phyloP scores from a whole-genome alignment of 2,113 vertebrate species.

The Nyctereutes procyonoides region DNA sequence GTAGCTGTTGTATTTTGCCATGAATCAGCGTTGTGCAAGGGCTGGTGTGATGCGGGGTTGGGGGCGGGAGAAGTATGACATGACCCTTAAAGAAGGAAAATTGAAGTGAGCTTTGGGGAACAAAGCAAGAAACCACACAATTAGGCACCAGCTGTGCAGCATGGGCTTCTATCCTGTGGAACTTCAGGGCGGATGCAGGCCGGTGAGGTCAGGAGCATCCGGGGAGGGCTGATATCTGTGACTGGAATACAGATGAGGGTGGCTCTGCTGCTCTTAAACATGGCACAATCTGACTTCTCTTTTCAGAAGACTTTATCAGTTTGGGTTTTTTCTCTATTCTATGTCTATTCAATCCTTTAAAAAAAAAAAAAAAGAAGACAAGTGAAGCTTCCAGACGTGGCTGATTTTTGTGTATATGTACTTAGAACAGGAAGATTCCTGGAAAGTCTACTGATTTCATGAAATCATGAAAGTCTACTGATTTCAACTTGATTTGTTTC shows the following conservation, averaged over 20 bases:
- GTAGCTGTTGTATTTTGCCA: neutral
- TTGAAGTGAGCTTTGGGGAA: neutral
- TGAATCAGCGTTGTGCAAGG: neutral
- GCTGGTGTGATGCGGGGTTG: fast-evolving
- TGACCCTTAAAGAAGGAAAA: neutral
- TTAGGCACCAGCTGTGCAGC: neutral
- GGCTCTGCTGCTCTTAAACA: neutral
- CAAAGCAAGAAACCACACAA: neutral
- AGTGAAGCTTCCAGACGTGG: neutral
- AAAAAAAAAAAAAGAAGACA: neutral
- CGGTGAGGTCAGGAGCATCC: too few relatives aligned
- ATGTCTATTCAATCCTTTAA: neutral
- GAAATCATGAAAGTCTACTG: too few relatives aligned
- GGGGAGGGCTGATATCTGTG: neutral
- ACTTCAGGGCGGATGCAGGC: neutral
- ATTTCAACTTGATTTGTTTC: neutral
- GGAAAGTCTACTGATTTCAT: too few relatives aligned
- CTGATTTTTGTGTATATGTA: neutral
- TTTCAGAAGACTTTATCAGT: neutral
- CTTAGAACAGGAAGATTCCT: neutral
- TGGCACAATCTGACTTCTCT: neutral
- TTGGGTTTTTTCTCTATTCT: neutral
- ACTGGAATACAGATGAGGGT: too few relatives aligned
- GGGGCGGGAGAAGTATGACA: too few relatives aligned
- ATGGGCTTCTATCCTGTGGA: neutral